These are phyloP conservation scores for Grapholita molesta DNA, from an alignment of 1,140 invertebrate species.

Conservation along the genomic window DNA sequence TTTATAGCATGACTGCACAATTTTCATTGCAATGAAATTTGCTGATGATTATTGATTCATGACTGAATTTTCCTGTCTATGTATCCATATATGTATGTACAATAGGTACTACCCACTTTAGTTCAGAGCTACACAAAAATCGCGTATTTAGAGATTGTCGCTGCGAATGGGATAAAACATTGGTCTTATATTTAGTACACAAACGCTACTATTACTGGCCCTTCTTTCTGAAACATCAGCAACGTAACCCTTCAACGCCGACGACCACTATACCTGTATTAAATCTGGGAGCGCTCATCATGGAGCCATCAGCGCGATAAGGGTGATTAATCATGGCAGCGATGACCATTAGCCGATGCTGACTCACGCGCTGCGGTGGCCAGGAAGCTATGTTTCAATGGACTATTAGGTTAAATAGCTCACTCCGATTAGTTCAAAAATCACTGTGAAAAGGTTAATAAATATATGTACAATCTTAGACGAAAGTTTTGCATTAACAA, in stretches of 20 bases:
- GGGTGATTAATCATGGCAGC: slow-evolving; percentile 67
- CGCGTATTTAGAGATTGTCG: neutral
- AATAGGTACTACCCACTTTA: too few relatives aligned
- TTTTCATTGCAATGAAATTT: too few relatives aligned
- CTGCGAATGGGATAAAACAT: neutral
- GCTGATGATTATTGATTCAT: too few relatives aligned
- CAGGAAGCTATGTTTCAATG: slow-evolving; percentile 37
- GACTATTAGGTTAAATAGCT: slow-evolving; percentile 34
- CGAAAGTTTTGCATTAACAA: too few relatives aligned
- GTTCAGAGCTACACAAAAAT: neutral
- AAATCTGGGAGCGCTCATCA: slow-evolving; percentile 47
- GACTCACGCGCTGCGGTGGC: slow-evolving; percentile 62
- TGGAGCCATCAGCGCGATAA: slow-evolving; percentile 69
- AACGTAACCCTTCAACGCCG: slow-evolving; percentile 16
- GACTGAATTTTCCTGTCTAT: too few relatives aligned
- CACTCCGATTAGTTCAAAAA: slow-evolving; percentile 21
- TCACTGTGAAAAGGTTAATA: neutral
- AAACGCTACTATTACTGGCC: neutral
- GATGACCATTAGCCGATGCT: slow-evolving; percentile 69
- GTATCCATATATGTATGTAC: too few relatives aligned
- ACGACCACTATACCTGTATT: neutral
- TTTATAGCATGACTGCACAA: too few relatives aligned
- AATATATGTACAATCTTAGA: neutral
- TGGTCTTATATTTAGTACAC: neutral
- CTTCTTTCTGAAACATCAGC: neutral